Evolutionary conservation across 2,113 vertebrate genomes (phyloP).

Genomic region (Osmerus mordax): DNA sequence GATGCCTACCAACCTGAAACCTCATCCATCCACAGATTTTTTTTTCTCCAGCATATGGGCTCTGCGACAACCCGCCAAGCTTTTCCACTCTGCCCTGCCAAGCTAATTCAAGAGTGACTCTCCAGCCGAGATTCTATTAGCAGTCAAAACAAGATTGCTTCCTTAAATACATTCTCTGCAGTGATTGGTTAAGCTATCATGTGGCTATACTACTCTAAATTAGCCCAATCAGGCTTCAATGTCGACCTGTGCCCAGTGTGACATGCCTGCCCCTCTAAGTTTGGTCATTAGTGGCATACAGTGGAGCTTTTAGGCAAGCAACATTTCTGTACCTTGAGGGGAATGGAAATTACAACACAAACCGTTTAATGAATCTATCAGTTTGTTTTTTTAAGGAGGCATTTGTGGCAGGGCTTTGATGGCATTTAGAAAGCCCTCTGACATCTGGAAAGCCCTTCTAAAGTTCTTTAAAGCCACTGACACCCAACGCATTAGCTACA

Average conservation of each 20-base stretch:
- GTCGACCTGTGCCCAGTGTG: conserved; percentile 20
- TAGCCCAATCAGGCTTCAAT: conserved; percentile 5
- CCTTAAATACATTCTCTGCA: conserved; percentile 62
- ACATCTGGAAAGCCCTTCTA: conserved; percentile 46
- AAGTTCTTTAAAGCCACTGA: conserved; percentile 29
- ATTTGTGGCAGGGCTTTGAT: conserved; percentile 27
- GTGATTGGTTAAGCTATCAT: conserved; percentile 45
- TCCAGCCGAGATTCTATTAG: conserved; percentile 69
- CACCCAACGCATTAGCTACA: conserved; percentile 50
- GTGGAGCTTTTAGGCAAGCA: conserved; percentile 6
- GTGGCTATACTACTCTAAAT: conserved; percentile 13
- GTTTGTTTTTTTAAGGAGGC: conserved; percentile 26
- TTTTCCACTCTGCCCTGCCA: conserved; percentile 75
- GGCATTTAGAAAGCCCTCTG: conserved; percentile 26
- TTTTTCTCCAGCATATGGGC: conserved; percentile 70
- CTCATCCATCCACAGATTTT: conserved; percentile 47
- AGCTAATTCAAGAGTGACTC: conserved; percentile 70
- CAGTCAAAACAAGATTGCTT: conserved; percentile 56
- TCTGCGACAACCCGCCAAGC: conserved; percentile 61
- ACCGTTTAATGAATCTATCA: conserved; percentile 26
- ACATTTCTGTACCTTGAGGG: background rate
- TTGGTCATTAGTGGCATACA: background rate
- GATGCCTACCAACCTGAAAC: conserved; percentile 50
- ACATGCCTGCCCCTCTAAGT: background rate
- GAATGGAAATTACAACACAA: conserved; percentile 5